phyloP scores from a whole-genome alignment of 2,113 vertebrate species.

The Brienomyrus longianalis region DNA sequence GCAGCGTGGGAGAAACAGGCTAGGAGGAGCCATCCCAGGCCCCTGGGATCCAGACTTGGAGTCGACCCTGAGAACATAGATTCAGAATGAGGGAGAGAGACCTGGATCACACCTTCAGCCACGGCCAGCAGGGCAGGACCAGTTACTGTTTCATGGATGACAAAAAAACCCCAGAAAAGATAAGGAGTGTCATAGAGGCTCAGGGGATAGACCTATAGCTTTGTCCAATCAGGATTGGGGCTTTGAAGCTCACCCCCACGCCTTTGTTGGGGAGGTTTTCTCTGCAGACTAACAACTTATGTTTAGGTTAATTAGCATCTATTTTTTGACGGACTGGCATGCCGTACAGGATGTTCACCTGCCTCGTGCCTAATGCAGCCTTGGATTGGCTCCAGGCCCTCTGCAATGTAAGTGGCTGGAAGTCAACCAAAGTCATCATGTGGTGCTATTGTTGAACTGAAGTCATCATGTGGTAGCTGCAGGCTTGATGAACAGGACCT shows the following conservation, averaged over 20 bases:
- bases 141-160: not conserved
- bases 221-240: not conserved
- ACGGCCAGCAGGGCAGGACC: not conserved
- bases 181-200: not conserved
- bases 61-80: not conserved
- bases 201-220: not conserved
- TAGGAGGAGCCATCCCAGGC: conserved; percentile 21
- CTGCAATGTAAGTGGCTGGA: too few species aligned
- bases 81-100: not conserved
- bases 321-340: not conserved
- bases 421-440: too few species aligned
- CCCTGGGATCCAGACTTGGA: conserved; percentile 18
- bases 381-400: too few species aligned
- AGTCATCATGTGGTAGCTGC: not conserved
- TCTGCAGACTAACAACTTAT: not conserved
- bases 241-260: not conserved
- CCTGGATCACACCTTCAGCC: not conserved
- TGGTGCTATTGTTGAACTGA: too few species aligned
- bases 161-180: not conserved
- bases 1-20: conserved; percentile 6
- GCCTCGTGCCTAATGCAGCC: not conserved
- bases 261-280: not conserved
- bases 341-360: not conserved
- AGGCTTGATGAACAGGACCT: not conserved
- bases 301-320: not conserved